Percentiles rank a stretch among this genome's conserved stretches.
Conservation (phyloP, 2,888 invertebrate species). For the Plagodis pulveraria region DNA sequence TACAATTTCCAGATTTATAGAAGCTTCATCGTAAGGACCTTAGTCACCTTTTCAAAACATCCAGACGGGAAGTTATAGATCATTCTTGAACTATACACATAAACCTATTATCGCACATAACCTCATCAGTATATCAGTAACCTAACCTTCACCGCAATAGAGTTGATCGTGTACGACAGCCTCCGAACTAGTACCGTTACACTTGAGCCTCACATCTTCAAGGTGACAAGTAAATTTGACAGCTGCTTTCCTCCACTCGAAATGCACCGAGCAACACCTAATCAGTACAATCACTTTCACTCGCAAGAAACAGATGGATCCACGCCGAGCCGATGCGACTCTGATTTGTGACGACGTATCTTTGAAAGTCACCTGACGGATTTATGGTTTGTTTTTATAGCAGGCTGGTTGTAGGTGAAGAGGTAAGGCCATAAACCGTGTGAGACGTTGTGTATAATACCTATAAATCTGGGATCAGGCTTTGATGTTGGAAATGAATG, state of each 20-base stretch:
- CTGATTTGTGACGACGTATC: conserved; percentile 50
- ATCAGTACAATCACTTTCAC: conserved; percentile 61
- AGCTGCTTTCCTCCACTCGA: conserved; percentile 50
- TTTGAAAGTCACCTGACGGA: conserved; percentile 51
- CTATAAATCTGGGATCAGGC: neutral
- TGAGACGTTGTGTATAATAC: neutral
- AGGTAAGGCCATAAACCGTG: conserved; percentile 10
- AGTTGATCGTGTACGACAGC: no score
- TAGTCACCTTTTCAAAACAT: no score
- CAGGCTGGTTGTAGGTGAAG: conserved; percentile 19
- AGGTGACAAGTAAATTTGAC: conserved; percentile 63
- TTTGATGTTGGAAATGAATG: conserved; percentile 15
- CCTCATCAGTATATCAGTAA: no score
- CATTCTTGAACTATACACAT: neutral
- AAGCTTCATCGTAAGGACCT: no score
- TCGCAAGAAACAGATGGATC: conserved; percentile 44
- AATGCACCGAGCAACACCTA: conserved; percentile 48
- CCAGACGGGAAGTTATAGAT: neutral
- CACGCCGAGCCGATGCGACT: conserved; percentile 27
- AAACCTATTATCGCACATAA: no score
- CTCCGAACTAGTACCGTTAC: neutral
- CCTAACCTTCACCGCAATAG: no score
- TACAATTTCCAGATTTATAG: no score
- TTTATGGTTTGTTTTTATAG: conserved; percentile 50
- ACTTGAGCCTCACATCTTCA: conserved; percentile 41